Evolutionary conservation across 2,113 vertebrate species (phyloP), one percentile per base, ranked within the genome.

Genomic region (Origma solitaria): DNA sequence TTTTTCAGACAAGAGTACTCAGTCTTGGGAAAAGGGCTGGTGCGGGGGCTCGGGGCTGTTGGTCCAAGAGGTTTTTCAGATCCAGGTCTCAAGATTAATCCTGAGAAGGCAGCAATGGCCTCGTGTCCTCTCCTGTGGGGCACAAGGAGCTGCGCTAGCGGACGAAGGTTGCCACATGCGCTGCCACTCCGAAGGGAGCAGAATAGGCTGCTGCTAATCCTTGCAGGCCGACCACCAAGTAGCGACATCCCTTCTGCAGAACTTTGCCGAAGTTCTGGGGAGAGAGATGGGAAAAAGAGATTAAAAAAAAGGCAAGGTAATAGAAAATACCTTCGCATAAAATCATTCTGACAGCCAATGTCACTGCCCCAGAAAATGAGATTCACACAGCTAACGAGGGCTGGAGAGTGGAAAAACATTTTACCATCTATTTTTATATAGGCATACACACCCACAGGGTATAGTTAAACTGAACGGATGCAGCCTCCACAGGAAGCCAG

Each of bases 151-250:
- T 7, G n/a, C 1, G 1, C 91, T 98, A 98, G 90, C 96, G 98
- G 78, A 97, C 56, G 0, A 97, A 90, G 5, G 98, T 97, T 7
- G 97, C 93, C 65, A 99, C 98, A 4, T 98, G 97, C 70, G 98
- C 92, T 13, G 98, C 95, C 15, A 98, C 96, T 2, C 97, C 97
- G 7, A 98, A 97, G 0, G 99, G 99, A 47, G 98, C 97, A 0
- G 98, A 97, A 88, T 99, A 99, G 56, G 98, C 98, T 0, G 97
- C 93, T 1, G 99, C 98, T 31, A 99, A 98, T 30, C 98, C 98
- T 88, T 99, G 98, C 53, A 99, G 97, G 20, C 99, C 99, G 0
- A 99, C 87, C 95, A 98, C 97, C 47, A 99, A 31, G 92, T 98
- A 99, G 94, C 94, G 99, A 96, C 99, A 99, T 23, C 98, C 99